Evolutionary conservation across 2,113 vertebrate species (phyloP), one percentile per base, ranked within the genome.

Genomic region (Pelobates fuscus): DNA sequence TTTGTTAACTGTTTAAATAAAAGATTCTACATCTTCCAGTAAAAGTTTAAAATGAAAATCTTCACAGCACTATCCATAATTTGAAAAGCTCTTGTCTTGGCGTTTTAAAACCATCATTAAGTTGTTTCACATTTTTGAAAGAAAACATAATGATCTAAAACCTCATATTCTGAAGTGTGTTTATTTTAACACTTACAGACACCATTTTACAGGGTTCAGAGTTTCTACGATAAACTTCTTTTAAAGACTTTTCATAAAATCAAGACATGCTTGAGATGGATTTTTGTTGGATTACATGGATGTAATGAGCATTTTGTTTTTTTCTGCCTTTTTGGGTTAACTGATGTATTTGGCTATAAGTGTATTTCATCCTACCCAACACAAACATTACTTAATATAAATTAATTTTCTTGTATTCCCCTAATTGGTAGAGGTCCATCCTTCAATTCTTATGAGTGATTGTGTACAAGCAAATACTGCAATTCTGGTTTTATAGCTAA

Each of bases 1-100:
- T 49, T 74, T 65, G 61, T 65, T 74, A 64, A 64, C 71, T 74
- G 46, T 65, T 41, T 60, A 65, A 65, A 74, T 64, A 74, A 74
- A 52, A 74, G 46, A 54, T 63, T 54, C 30, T 64, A 18, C 37
- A 63, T 72, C 14, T 25, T 25, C 23, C 43, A 46, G 69, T 63
- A 58, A 63, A 63, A 32, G 46, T 72, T 43, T 64, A 12, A 63
- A 72, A 54, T n/a, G 29, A 52, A 70, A 54, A 65, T 30, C 27
- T 55, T 55, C 3, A 55, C 49, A 74, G 52, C 24, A 20, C n/a
- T 15, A 73, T 41, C 49, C 49, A 54, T 41, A 24, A 37, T 65
- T 37, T 55, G 49, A 66, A 74, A 46, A 30, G 46, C 71, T 57
- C 49, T 74, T 57, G 43, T 75, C 32, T 44, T 54, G 5, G 37